Conservation (phyloP, 1,140 invertebrate species). For the Dryas iulia region DNA sequence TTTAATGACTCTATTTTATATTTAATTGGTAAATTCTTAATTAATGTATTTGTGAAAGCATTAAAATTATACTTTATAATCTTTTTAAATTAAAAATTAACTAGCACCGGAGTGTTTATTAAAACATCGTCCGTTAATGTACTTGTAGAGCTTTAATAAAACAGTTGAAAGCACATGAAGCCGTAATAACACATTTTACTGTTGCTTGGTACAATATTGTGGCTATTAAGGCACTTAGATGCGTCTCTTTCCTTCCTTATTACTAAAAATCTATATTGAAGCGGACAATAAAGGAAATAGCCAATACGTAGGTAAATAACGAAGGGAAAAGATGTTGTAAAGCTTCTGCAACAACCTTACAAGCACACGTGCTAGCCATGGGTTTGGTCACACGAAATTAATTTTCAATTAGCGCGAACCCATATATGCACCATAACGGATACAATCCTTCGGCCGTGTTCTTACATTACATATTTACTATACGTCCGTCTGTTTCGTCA, state of each 20-base stretch:
- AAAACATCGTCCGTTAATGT: not conserved
- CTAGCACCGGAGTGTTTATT: not conserved
- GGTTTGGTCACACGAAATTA: constrained; percentile 39
- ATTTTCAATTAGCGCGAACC: constrained; percentile 57
- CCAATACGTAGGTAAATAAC: not conserved
- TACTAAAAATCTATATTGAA: not conserved
- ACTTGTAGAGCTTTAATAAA: not conserved
- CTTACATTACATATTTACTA: constrained; percentile 38
- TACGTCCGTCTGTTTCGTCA: constrained; percentile 32
- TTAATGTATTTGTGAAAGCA: not conserved
- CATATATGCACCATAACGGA: constrained; percentile 40
- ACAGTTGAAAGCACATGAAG: not conserved
- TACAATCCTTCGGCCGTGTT: constrained; percentile 36
- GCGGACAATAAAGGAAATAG: not conserved
- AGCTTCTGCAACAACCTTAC: not conserved
- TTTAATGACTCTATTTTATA: not conserved
- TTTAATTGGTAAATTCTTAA: not conserved
- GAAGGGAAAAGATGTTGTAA: not conserved
- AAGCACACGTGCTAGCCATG: constrained; percentile 4
- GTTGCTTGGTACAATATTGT: not conserved
- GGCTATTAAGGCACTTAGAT: not conserved
- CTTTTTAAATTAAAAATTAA: not conserved
- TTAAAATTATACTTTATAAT: not conserved
- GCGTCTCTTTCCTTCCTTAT: not conserved
- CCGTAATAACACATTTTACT: not conserved